These are phyloP conservation scores for Brachionus koreanus DNA, from an alignment of 1,140 invertebrate genomes.

Conservation along the genomic window DNA sequence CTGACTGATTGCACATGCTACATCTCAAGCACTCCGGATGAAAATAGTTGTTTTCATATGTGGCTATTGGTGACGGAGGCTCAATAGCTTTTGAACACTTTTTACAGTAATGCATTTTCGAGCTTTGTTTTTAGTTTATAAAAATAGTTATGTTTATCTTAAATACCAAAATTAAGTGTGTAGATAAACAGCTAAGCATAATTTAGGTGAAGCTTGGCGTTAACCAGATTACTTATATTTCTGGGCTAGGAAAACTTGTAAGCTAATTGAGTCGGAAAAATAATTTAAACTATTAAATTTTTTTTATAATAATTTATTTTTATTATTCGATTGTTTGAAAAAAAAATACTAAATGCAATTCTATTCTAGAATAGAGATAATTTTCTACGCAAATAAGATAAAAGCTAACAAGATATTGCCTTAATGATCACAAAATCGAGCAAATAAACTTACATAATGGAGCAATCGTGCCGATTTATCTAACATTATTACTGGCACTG, in stretches of 20 bases:
- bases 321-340: background rate
- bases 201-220: background rate
- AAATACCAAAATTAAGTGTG: background rate
- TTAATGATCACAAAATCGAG: background rate
- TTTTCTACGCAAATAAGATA: background rate
- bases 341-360: background rate
- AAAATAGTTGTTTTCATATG: slow-evolving; percentile 31
- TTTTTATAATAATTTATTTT: slow-evolving; percentile 24
- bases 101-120: slow-evolving; percentile 33
- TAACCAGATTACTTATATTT: background rate
- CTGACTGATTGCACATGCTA: background rate
- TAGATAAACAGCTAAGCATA: background rate
- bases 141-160: background rate
- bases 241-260: background rate
- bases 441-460: slow-evolving; percentile 4
- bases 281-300: slow-evolving; percentile 17
- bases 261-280: slow-evolving; percentile 34
- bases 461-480: background rate
- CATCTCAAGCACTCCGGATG: slow-evolving; percentile 34
- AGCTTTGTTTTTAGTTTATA: background rate
- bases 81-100: slow-evolving; percentile 5
- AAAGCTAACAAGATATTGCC: background rate
- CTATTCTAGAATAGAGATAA: background rate
- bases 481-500: background rate
- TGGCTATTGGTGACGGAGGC: slow-evolving; percentile 33